phyloP scores from a whole-genome alignment of 2,888 invertebrate species.

The Brassicogethes aeneus region DNA sequence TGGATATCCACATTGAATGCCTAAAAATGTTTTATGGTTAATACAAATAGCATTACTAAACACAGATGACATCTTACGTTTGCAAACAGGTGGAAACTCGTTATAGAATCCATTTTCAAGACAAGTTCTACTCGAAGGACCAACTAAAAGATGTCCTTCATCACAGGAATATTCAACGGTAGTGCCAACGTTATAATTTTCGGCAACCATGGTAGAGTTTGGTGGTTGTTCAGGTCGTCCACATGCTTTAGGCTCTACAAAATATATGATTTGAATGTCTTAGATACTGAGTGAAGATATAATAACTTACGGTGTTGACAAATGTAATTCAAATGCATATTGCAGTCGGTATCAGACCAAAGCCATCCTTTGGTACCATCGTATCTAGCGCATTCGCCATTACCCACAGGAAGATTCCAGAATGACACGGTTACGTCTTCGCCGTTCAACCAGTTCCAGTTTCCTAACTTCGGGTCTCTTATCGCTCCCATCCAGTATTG shows the following conservation, averaged over 20 bases:
- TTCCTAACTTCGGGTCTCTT: conserved; percentile 68
- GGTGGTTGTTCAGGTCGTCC: conserved; percentile 89
- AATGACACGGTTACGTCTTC: conserved; percentile 84
- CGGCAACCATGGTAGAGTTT: conserved; percentile 77
- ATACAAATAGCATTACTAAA: too few relatives aligned
- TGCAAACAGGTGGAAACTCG: conserved; percentile 88
- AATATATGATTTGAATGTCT: conserved; percentile 1
- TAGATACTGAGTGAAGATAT: background rate
- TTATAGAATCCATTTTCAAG: conserved; percentile 88
- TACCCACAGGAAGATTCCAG: conserved; percentile 81
- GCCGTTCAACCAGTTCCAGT: conserved; percentile 88
- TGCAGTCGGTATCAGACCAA: conserved; percentile 89
- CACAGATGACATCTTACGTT: too few relatives aligned
- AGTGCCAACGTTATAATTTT: conserved; percentile 72
- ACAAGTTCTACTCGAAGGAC: conserved; percentile 74
- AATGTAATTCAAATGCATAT: conserved; percentile 75
- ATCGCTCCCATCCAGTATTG: conserved; percentile 94
- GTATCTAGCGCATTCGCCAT: conserved; percentile 79
- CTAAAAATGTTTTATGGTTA: conserved; percentile 41
- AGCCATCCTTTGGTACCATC: conserved; percentile 92
- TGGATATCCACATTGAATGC: conserved; percentile 83
- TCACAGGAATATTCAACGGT: conserved; percentile 79
- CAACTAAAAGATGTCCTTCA: conserved; percentile 77
- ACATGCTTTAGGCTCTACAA: conserved; percentile 77
- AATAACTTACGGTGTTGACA: conserved; percentile 90